These are phyloP conservation scores for Drosophila dunni DNA, from an alignment of 1,140 invertebrate species.

Conservation along the genomic window DNA sequence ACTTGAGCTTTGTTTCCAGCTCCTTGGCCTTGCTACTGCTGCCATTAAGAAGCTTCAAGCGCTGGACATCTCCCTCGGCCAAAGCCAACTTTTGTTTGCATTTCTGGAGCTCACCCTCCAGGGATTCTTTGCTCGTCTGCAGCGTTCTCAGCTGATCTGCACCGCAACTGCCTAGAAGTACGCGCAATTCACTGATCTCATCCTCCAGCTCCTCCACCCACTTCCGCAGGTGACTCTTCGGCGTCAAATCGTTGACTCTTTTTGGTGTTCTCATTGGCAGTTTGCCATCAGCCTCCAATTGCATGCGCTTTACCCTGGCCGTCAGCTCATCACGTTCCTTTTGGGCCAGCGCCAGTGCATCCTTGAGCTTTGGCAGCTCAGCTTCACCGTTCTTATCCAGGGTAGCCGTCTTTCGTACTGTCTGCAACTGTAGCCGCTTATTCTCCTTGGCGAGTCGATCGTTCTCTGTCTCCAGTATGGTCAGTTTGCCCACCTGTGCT, in stretches of 20 bases:
- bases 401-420: conserved; percentile 51
- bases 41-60: conserved; percentile 62
- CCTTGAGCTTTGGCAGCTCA: conserved; percentile 72
- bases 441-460: conserved; percentile 90
- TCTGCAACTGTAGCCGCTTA: conserved; percentile 86
- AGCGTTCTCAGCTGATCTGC: conserved; percentile 66
- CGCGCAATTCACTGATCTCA: conserved; percentile 78
- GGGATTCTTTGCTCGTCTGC: conserved; percentile 61
- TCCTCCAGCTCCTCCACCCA: conserved; percentile 84
- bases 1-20: conserved; percentile 75
- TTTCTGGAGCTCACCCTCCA: conserved; percentile 74
- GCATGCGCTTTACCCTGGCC: conserved; percentile 67
- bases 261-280: conserved; percentile 71
- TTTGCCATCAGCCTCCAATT: conserved; percentile 68
- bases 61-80: conserved; percentile 74
- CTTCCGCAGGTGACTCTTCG: conserved; percentile 81
- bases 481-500: conserved; percentile 89
- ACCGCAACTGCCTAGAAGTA: conserved; percentile 62
- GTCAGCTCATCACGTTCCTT: conserved; percentile 72
- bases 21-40: conserved; percentile 63
- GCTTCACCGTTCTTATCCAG: conserved; percentile 55
- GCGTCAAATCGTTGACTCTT: conserved; percentile 75
- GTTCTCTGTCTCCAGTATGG: conserved; percentile 89
- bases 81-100: conserved; percentile 66
- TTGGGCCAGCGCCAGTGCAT: conserved; percentile 57